A percentile compares a stretch with the other conserved stretches of the same genome.
Evolutionary conservation across 2,797 vertebrate genomes (phyloP).

Genomic region (Nannoperca obscura): DNA sequence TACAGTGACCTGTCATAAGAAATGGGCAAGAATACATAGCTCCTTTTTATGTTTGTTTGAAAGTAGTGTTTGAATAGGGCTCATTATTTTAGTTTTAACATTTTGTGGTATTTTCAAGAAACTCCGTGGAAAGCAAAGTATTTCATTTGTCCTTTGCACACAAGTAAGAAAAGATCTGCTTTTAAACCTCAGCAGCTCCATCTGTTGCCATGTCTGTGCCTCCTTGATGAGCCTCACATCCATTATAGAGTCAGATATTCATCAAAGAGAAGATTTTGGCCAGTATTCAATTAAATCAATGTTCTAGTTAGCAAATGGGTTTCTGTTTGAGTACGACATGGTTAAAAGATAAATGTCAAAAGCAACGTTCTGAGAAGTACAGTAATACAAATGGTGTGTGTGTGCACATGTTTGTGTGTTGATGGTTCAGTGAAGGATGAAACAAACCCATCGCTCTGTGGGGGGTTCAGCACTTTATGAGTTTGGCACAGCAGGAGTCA

Average conservation of each 20-base stretch:
- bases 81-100: not conserved
- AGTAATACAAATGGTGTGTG: not conserved
- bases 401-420: conserved; percentile 6
- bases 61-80: too few species aligned
- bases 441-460: conserved; percentile 32
- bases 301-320: not conserved
- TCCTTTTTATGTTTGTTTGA: not conserved
- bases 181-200: conserved; percentile 9
- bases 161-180: not conserved
- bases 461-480: conserved; percentile 35
- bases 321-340: not conserved
- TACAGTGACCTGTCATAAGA: not conserved
- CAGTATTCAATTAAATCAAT: not conserved
- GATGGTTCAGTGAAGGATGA: conserved; percentile 36
- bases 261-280: conserved; percentile 19
- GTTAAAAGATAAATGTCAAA: not conserved
- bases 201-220: conserved; percentile 18
- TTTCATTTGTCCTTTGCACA: conserved; percentile 4
- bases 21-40: not conserved
- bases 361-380: not conserved
- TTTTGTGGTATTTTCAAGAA: not conserved
- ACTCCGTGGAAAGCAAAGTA: not conserved
- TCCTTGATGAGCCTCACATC: conserved; percentile 23
- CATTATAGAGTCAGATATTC: conserved; percentile 20
- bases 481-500: conserved; percentile 47